Evolutionary conservation across 2,888 invertebrate genomes (phyloP), one percentile per base, ranked within the genome.

Genomic region (Axea sp.): DNA sequence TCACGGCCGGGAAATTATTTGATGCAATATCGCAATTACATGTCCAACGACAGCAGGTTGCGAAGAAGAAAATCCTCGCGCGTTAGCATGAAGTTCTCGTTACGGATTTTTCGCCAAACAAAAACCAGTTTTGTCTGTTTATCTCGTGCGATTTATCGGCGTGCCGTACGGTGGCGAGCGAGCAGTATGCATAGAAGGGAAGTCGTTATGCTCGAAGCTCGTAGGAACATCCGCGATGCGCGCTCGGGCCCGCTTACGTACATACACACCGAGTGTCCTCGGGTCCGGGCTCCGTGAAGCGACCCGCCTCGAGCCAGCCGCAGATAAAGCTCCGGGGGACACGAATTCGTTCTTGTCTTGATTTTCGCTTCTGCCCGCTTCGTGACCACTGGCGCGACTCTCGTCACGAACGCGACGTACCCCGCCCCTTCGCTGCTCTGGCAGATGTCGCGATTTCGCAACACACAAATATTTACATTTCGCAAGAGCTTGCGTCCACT

Each of bases 61-160:
- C 39, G 41, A 33, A 59, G 31, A 60, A 45, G 55, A 43, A 37
- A 28, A 62, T 47, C 39, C 39, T 11, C 28, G 53, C 31, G 67
- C 77, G 71, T 77, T 78, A 78, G 78, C 78, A 77, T 79, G 64
- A 77, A 73, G 68, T 77, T 77, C 79, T 79, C 79, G 79, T 79
- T 79, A 77, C 74, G 74, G 33, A 69, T 77, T 77, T 78, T 79
- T 79, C 55, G 33, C 51, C 45, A 35, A 14, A 53, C 39, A 53
- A 49, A 77, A 79, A 77, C 78, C 78, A 77, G 78, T 79, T 77
- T 77, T 39, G 60, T 77, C 73, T 51, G 77, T 74, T 78, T 77
- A 79, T 79, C 78, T 78, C 71, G 69, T 41, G 68, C 75, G 71
- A 67, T 77, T 75, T 78, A 77, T 78, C 78, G 75, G 65, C 33